Evolutionary conservation across 2,113 vertebrate genomes (phyloP).

Genomic region (Calyptommatus sinebrachiatus): DNA sequence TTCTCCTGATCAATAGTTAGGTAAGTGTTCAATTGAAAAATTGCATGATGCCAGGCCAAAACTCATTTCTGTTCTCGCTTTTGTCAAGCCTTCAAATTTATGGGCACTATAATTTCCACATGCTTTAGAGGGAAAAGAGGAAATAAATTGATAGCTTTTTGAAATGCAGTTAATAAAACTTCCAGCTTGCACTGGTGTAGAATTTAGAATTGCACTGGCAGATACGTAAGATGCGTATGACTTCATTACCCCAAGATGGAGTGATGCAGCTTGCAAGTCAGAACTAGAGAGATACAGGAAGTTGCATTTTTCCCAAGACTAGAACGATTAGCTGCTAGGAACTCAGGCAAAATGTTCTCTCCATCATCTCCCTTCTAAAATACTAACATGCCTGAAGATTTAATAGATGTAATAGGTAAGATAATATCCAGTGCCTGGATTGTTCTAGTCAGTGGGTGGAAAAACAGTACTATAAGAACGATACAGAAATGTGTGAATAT

Average conservation of each 20-base stretch:
- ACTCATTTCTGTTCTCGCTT: slow-evolving; percentile 24
- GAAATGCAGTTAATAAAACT: slow-evolving; percentile 27
- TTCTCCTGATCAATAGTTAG: slow-evolving; percentile 4
- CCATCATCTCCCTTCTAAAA: neutral
- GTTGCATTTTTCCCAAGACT: neutral
- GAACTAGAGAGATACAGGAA: neutral
- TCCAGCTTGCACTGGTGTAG: neutral
- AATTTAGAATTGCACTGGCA: neutral
- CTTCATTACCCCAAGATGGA: neutral
- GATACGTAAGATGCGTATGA: neutral
- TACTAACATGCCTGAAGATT: too few relatives aligned
- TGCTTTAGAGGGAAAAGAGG: slow-evolving; percentile 1
- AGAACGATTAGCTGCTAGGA: neutral
- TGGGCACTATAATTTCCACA: slow-evolving; percentile 15
- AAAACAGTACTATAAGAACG: too few relatives aligned
- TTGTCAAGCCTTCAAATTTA: slow-evolving; percentile 25
- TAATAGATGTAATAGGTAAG: too few relatives aligned
- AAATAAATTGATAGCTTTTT: slow-evolving; percentile 29
- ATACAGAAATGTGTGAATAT: too few relatives aligned
- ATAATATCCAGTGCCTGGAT: too few relatives aligned
- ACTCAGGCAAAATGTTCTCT: neutral
- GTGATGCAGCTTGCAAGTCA: neutral
- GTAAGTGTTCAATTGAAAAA: slow-evolving; percentile 6
- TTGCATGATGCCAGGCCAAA: neutral
- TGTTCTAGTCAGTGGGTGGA: too few relatives aligned